These are phyloP conservation scores for Camelus dromedarius DNA, from an alignment of 2,113 vertebrate species.

Conservation along the genomic window DNA sequence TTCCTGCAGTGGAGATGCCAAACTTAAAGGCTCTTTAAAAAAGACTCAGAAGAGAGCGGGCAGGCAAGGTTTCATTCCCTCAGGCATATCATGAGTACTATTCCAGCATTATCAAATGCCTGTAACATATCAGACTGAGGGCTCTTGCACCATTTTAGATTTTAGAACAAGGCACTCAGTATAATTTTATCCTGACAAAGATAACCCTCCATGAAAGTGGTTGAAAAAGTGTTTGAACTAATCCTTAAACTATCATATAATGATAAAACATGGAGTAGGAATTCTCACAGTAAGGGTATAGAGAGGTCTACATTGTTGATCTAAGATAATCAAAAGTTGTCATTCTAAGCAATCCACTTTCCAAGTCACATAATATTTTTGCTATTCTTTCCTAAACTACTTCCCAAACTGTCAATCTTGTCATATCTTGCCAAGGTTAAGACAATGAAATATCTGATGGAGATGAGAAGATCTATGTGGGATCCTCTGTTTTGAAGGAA, in stretches of 20 bases:
- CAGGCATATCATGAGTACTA: background rate
- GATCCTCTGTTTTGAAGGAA: background rate
- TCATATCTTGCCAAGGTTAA: background rate
- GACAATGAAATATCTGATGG: background rate
- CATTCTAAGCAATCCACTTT: background rate
- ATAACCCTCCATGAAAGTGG: background rate
- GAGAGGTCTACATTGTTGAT: background rate
- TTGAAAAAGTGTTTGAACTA: background rate
- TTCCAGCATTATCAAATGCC: background rate
- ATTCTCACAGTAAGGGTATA: background rate
- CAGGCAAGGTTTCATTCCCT: background rate
- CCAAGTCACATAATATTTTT: background rate
- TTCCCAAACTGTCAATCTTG: background rate
- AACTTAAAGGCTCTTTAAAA: background rate
- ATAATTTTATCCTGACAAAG: background rate
- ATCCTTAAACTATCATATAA: background rate
- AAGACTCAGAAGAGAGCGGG: background rate
- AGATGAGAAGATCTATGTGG: background rate
- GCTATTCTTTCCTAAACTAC: background rate
- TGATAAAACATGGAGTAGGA: background rate
- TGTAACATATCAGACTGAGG: background rate
- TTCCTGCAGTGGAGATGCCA: background rate
- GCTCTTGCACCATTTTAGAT: background rate
- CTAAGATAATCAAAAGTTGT: background rate
- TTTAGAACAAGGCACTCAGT: constrained; percentile 2